A percentile compares a stretch with the other conserved stretches of the same genome.
These are phyloP conservation scores for Amblyjoppa fuscipennis DNA, from an alignment of 2,888 invertebrate species.

Conservation along the genomic window DNA sequence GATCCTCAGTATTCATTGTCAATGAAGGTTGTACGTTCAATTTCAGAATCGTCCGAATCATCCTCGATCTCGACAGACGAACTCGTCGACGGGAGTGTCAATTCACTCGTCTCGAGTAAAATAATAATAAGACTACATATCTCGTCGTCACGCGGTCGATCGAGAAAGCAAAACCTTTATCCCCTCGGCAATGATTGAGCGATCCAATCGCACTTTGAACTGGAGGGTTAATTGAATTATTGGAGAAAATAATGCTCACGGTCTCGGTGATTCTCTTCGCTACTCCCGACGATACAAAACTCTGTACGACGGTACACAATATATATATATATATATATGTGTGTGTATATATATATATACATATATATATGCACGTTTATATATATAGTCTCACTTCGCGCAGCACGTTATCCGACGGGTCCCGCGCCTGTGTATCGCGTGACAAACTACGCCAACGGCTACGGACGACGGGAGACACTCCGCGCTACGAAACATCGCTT, in stretches of 20 bases:
- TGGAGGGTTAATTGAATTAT: constrained; percentile 47
- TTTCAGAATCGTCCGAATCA: constrained; percentile 32
- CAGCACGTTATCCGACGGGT: constrained; percentile 35
- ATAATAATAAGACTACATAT: neutral
- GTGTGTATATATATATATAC: too few relatives aligned
- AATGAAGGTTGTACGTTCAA: constrained; percentile 32
- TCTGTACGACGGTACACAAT: neutral
- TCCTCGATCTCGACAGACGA: neutral
- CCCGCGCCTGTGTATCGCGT: constrained; percentile 42
- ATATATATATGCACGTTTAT: neutral
- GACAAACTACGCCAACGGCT: constrained; percentile 16
- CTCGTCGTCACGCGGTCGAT: too few relatives aligned
- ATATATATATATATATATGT: neutral
- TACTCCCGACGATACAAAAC: too few relatives aligned
- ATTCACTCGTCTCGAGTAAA: constrained; percentile 13
- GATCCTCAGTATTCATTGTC: neutral
- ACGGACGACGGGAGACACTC: neutral
- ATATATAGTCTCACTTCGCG: neutral
- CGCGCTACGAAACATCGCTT: constrained; percentile 32
- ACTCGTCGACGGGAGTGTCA: constrained; percentile 10
- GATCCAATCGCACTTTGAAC: constrained; percentile 4
- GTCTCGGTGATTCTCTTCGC: too few relatives aligned
- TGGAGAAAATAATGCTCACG: neutral
- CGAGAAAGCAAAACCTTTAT: too few relatives aligned
- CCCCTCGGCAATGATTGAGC: too few relatives aligned